Percentiles rank a stretch among this genome's conserved stretches.
phyloP scores from a whole-genome alignment of 2,888 invertebrate genomes.

The Ormyrus rosae region DNA sequence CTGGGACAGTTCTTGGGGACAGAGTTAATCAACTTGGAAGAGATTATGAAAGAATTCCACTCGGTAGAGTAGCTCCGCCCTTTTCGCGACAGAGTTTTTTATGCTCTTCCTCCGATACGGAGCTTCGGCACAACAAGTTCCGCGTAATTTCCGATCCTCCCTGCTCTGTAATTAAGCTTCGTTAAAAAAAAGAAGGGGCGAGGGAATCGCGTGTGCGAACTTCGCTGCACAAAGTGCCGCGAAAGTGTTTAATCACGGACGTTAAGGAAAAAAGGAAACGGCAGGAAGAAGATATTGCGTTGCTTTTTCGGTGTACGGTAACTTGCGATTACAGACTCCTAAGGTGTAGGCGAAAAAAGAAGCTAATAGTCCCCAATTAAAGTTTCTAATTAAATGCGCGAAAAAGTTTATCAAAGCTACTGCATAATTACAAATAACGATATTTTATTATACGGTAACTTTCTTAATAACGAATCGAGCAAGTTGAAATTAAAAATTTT shows the following conservation, averaged over 20 bases:
- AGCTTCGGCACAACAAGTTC: not conserved
- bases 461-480: too few relatives aligned
- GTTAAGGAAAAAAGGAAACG: constrained; percentile 24
- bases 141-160: constrained; percentile 5
- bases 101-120: not conserved
- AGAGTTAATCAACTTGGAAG: constrained; percentile 14
- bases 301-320: not conserved
- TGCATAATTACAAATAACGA: too few relatives aligned
- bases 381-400: too few relatives aligned
- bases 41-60: constrained; percentile 32
- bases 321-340: not conserved
- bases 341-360: too few relatives aligned
- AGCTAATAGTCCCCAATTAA: too few relatives aligned
- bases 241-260: constrained; percentile 14
- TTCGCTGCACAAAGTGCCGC: not conserved
- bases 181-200: constrained; percentile 1
- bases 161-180: constrained; percentile 28
- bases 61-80: not conserved
- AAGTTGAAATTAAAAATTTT: too few relatives aligned
- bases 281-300: too few relatives aligned
- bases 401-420: too few relatives aligned
- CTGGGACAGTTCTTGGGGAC: not conserved
- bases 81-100: not conserved
- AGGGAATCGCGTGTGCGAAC: constrained; percentile 3
- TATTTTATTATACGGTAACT: too few relatives aligned